Evolutionary conservation across 2,113 vertebrate species (phyloP).

Genomic region (Gymnocephalus cernua): DNA sequence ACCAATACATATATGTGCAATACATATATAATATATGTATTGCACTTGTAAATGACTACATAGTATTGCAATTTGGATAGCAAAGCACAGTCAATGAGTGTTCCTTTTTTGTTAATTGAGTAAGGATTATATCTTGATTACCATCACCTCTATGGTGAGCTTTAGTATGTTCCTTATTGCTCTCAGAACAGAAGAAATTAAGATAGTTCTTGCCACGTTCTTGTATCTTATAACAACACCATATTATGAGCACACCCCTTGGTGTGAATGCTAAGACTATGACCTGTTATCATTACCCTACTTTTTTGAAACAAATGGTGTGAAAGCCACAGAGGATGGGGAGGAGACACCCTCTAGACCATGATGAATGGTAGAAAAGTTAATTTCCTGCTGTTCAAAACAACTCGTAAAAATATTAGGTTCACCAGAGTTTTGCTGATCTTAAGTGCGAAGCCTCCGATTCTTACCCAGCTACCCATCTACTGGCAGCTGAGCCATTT

Average conservation of each 20-base stretch:
- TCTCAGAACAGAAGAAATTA: neutral
- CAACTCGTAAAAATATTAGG: neutral
- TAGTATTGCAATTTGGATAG: too few relatives aligned
- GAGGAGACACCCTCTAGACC: neutral
- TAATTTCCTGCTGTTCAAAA: neutral
- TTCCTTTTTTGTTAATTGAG: too few relatives aligned
- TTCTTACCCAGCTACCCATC: neutral
- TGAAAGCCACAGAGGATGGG: neutral
- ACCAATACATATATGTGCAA: too few relatives aligned
- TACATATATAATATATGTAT: too few relatives aligned
- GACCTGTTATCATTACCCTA: neutral
- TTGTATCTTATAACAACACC: neutral
- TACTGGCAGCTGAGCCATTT: neutral
- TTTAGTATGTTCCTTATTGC: neutral
- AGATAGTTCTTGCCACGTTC: neutral
- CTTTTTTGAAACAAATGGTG: slow-evolving; percentile 15
- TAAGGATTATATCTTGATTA: neutral
- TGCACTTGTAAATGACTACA: too few relatives aligned
- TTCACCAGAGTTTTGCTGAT: neutral
- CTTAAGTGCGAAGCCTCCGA: too few relatives aligned
- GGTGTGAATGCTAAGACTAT: neutral
- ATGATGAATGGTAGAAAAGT: neutral
- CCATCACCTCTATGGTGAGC: neutral
- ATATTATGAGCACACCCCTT: neutral
- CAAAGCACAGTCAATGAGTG: too few relatives aligned